Base-by-base conservation (phyloP, 2,797 vertebrate genomes). In the Notolabrus celidotus region DNA sequence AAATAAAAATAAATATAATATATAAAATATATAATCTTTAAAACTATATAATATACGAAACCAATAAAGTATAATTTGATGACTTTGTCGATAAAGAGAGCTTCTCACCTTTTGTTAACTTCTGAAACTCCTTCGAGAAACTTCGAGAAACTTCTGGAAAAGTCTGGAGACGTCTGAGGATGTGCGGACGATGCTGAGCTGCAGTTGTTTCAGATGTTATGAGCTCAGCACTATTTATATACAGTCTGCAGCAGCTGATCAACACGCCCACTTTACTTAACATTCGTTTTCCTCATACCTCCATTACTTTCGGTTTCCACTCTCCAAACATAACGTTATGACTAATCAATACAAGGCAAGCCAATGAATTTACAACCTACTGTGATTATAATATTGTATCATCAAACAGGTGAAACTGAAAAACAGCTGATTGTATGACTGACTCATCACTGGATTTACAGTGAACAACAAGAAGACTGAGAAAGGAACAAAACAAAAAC, bases 221-320 rank as follows among this genome's bases (percentile, higher is more conserved):
- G n/a, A n/a, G 3, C 33, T 47, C 5, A 2, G 0, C 9, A 0
- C 19, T 1, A 10, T 43, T 80, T 83, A 61, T 83, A 65, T 65
- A 59, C 20, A 23, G 7, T 1, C 46, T 0, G 53, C 2, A 5
- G n/a, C 61, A 69, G 75, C 72, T 49, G 59, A 33, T n/a, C 4
- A 0, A 2, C 31, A 0, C 16, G 16, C 25, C 76, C 17, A 9
- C 2, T 14, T 8, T 2, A 0, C 2, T 2, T 77, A 51, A 66
- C 61, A 50, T 87, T 87, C 70, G 63, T 76, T 90, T 90, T 75
- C 54, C n/a, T n/a, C n/a, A n/a, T 0, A 16, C 0, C 3, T 17
- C 2, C 0, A 5, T 6, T 17, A 55, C 6, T 77, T 88, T 90
- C 81, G 10, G 22, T 89, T 90, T 89, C 84, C 2, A 64, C 67